Conservation (phyloP, 2,888 invertebrate species). For the Polietes domitor region DNA sequence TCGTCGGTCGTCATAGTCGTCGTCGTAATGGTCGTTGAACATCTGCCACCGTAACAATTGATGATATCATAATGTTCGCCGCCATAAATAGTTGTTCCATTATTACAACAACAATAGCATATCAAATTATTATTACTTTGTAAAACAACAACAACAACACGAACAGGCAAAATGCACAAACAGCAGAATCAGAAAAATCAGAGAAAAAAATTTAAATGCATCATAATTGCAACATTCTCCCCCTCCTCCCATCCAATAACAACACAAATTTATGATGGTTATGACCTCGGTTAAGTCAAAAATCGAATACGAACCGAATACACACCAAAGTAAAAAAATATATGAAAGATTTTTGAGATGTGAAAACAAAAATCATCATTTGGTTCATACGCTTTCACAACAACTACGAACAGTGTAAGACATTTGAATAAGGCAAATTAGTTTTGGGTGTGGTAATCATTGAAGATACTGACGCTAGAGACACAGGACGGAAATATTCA, state of each 20-base stretch:
- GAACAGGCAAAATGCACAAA: not conserved
- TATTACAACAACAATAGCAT: constrained; percentile 2
- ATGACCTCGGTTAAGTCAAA: constrained; percentile 27
- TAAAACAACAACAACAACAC: not conserved
- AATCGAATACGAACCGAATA: not conserved
- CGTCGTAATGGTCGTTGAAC: constrained; percentile 4
- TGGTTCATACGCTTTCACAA: not conserved
- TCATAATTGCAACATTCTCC: constrained; percentile 5
- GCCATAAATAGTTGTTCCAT: not conserved
- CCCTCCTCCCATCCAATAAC: too few species aligned
- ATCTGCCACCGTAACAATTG: constrained; percentile 20
- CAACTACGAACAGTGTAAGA: too few species aligned
- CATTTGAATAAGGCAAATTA: too few species aligned
- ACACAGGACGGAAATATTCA: too few species aligned
- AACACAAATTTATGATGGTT: constrained; percentile 19
- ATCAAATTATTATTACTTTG: not conserved
- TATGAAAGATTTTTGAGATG: constrained; percentile 1
- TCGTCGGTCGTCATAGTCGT: too few species aligned
- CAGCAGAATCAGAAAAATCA: not conserved
- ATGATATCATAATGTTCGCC: constrained; percentile 14
- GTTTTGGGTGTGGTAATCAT: too few species aligned
- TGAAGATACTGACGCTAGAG: too few species aligned
- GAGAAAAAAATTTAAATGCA: not conserved
- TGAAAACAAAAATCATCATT: not conserved
- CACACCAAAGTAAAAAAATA: not conserved